Percentiles rank a stretch among this genome's conserved stretches.
Conservation (phyloP, 2,888 invertebrate genomes). For the Mythimna albipuncta region DNA sequence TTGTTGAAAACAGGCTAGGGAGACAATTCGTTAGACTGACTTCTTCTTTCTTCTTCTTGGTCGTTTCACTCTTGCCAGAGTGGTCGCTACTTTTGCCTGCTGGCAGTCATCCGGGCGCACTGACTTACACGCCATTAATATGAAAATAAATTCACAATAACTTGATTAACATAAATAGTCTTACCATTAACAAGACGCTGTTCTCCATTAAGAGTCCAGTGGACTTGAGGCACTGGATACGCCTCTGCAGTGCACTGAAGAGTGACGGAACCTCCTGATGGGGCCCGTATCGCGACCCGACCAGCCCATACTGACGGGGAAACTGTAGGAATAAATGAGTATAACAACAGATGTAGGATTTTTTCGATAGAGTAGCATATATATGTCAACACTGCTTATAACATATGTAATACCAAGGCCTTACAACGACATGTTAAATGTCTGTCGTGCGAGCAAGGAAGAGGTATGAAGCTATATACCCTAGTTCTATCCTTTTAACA, state of each 20-base stretch:
- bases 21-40: too few species aligned
- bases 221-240: conserved; percentile 93
- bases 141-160: background rate
- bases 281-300: conserved; percentile 93
- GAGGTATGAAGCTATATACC: too few species aligned
- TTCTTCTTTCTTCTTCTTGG: too few species aligned
- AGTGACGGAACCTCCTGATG: conserved; percentile 92
- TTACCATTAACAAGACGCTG: conserved; percentile 92
- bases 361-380: background rate
- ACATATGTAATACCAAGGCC: background rate
- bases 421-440: too few species aligned
- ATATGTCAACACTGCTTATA: background rate
- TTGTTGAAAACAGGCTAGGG: too few species aligned
- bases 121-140: too few species aligned
- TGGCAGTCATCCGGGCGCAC: too few species aligned
- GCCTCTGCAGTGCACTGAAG: conserved; percentile 94
- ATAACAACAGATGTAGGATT: background rate
- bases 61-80: too few species aligned
- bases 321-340: conserved; percentile 84
- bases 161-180: conserved; percentile 43
- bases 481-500: too few species aligned
- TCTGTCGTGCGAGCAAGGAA: too few species aligned
- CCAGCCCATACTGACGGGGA: conserved; percentile 94
- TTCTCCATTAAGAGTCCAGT: conserved; percentile 93
- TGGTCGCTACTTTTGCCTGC: too few species aligned